Percentiles rank a stretch among this genome's conserved stretches.
Conservation (phyloP, 2,113 vertebrate species). For the Probosciger aterrimus region DNA sequence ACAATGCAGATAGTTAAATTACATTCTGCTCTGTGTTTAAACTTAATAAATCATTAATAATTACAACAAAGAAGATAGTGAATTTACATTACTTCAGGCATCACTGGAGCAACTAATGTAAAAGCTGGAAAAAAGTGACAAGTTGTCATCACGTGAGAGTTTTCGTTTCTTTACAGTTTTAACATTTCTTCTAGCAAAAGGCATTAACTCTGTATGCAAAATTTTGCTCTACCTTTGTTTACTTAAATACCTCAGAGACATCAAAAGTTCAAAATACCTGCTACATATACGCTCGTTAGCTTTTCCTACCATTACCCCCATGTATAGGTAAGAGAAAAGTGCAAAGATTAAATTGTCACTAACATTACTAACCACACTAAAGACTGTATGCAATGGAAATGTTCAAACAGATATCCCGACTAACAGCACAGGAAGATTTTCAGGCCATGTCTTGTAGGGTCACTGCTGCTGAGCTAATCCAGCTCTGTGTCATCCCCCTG, state of each 20-base stretch:
- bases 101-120: background rate
- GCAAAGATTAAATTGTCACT: background rate
- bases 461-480: background rate
- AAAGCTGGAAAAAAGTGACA: background rate
- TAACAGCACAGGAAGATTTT: background rate
- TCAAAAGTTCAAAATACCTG: background rate
- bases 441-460: background rate
- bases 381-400: background rate
- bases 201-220: background rate
- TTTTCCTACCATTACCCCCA: background rate
- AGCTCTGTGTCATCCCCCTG: background rate
- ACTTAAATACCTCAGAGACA: background rate
- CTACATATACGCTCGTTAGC: background rate
- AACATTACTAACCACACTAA: background rate
- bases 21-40: background rate
- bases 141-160: background rate
- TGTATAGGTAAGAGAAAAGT: background rate
- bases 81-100: background rate
- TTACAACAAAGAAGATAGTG: background rate
- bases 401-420: background rate
- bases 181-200: background rate
- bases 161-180: background rate
- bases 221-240: background rate
- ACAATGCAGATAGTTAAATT: background rate
- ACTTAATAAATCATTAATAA: background rate